Base-by-base conservation (phyloP, 2,113 vertebrate species). In the Gorsachius goisagi region DNA sequence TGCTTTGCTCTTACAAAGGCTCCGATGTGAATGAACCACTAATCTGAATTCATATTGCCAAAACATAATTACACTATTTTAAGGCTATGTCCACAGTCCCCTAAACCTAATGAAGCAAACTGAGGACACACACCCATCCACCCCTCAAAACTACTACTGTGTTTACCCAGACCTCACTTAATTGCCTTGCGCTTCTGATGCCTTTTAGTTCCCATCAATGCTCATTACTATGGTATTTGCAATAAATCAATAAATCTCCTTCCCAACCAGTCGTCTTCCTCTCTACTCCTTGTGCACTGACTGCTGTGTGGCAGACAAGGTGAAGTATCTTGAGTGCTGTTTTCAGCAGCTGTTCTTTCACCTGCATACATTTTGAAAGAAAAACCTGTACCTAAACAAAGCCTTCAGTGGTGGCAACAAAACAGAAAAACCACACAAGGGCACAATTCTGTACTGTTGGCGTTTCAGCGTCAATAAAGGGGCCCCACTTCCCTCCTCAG, bases 271-370 rank as follows among this genome's bases (percentile, higher is more conserved):
- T 5, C 1, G 0, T 12, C 41, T 50, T 20, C 44, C 59, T 63
- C 60, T 35, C 5, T 22, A 13, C 64, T 39, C 72, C 69, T 19
- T 4, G 17, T 5, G 26, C 24, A 3, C 26, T 3, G 3, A n/a
- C 60, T 27, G n/a, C 60, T 23, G 41, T 3, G 21, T 15, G 49
- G 27, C 50, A 85, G 37, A 35, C 53, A 53, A 77, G 37, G 50
- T 53, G 32, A 88, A 83, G 12, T 3, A 45, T 10, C 53, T 0
- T 0, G 0, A 71, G 30, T 1, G 1, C 52, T 13, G 30, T 28
- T 64, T 75, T 37, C 59, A 92, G 49, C 10, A 20, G 35, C 81
- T 85, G 33, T 62, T 63, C 55, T 68, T 63, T 32, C 72, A 81
- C 52, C 63, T 66, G 47, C 35, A 18, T 1, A 19, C 24, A 39